These are phyloP conservation scores for Ursus arctos DNA, from an alignment of 2,113 vertebrate genomes.

Conservation along the genomic window DNA sequence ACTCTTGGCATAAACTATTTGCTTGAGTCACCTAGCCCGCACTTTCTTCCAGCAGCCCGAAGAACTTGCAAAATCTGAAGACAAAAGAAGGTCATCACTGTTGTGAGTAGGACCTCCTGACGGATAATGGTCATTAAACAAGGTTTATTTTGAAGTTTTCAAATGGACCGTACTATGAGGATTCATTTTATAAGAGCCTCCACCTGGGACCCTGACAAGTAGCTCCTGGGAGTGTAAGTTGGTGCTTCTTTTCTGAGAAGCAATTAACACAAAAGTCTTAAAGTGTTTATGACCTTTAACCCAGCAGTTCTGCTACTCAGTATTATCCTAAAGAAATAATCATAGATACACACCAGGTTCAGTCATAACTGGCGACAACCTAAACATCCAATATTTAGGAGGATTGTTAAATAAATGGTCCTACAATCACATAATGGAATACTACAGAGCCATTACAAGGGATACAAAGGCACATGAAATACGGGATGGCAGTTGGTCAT, in stretches of 20 bases:
- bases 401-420: not conserved
- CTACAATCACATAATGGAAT: not conserved
- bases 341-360: not conserved
- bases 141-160: conserved; percentile 47
- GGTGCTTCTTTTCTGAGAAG: not conserved
- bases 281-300: not conserved
- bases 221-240: not conserved
- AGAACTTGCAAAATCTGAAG: not conserved
- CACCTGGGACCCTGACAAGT: not conserved
- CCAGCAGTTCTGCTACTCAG: not conserved
- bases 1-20: not conserved
- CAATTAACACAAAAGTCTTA: not conserved
- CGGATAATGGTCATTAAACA: not conserved
- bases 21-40: not conserved
- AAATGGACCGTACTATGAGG: not conserved
- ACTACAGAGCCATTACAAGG: not conserved
- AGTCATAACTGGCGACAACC: not conserved
- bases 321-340: conserved; percentile 16
- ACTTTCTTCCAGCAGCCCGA: not conserved
- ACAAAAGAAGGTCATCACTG: not conserved
- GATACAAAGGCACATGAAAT: not conserved
- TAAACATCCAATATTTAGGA: not conserved
- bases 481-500: not conserved
- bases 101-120: conserved; percentile 1
- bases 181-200: not conserved